These are phyloP conservation scores for Furnarius figulus DNA, from an alignment of 2,113 vertebrate genomes.

Conservation along the genomic window DNA sequence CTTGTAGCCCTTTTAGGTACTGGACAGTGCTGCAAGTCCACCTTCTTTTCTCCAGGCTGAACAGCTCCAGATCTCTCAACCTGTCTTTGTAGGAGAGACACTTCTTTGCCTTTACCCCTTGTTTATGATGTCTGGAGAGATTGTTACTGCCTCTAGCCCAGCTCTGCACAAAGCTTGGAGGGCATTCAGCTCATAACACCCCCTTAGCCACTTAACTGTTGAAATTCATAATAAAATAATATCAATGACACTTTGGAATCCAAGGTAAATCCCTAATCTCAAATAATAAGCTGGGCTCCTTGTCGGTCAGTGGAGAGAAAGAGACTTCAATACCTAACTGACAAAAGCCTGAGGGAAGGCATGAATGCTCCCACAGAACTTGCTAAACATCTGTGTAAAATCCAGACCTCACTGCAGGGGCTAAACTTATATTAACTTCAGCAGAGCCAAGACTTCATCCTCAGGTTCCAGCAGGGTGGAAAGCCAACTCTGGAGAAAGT, in stretches of 20 bases:
- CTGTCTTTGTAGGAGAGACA: background rate
- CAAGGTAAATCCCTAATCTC: background rate
- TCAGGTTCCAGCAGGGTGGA: background rate
- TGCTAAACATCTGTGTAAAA: slow-evolving; percentile 9
- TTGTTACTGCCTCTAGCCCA: background rate
- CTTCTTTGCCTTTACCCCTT: background rate
- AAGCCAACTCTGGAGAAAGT: background rate
- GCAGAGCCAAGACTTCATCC: background rate
- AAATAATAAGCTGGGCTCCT: background rate
- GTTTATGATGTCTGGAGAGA: background rate
- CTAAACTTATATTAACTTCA: slow-evolving; percentile 35
- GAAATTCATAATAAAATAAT: background rate
- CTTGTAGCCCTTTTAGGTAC: background rate
- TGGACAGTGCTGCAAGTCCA: background rate
- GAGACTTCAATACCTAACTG: background rate
- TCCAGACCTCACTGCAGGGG: background rate
- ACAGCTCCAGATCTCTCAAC: background rate
- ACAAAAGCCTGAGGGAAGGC: background rate
- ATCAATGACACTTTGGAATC: background rate
- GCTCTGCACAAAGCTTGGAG: background rate
- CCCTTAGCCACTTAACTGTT: background rate
- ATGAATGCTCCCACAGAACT: background rate
- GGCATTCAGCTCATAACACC: background rate
- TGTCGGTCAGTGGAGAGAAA: background rate
- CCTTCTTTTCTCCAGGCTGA: background rate